Conservation (phyloP, 1,140 invertebrate genomes). For the Ips typographus region DNA sequence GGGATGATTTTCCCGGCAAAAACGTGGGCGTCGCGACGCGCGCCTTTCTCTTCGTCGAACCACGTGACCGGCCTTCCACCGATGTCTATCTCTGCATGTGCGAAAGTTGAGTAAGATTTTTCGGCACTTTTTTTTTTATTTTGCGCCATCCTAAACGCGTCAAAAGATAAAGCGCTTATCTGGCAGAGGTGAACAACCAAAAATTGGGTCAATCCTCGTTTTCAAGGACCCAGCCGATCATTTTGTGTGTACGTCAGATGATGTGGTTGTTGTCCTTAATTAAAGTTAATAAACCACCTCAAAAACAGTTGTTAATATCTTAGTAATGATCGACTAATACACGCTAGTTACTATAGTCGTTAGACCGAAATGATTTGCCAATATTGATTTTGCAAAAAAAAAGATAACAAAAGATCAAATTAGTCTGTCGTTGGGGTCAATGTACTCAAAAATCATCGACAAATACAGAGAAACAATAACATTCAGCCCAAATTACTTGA, state of each 20-base stretch:
- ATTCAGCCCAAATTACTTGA: too few relatives aligned
- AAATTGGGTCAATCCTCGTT: constrained; percentile 5
- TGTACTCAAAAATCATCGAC: too few relatives aligned
- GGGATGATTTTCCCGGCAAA: constrained; percentile 31
- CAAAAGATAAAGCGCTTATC: constrained; percentile 9
- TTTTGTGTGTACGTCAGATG: not conserved
- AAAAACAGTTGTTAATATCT: too few relatives aligned
- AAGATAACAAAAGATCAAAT: too few relatives aligned
- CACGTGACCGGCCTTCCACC: not conserved
- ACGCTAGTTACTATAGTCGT: too few relatives aligned
- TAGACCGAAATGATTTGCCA: too few relatives aligned
- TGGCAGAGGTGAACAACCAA: constrained; percentile 22
- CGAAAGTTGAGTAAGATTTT: not conserved
- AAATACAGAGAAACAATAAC: too few relatives aligned
- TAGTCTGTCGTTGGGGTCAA: too few relatives aligned
- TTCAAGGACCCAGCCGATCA: constrained; percentile 6
- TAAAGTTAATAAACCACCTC: too few relatives aligned
- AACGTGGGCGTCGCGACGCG: constrained; percentile 42
- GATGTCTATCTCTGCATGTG: not conserved
- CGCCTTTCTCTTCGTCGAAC: constrained; percentile 26
- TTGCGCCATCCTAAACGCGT: not conserved
- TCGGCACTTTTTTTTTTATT: not conserved
- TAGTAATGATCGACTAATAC: too few relatives aligned
- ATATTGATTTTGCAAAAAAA: too few relatives aligned
- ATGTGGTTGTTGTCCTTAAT: not conserved